Evolutionary conservation across 2,113 vertebrate genomes (phyloP).

Genomic region (Sardina pilchardus): DNA sequence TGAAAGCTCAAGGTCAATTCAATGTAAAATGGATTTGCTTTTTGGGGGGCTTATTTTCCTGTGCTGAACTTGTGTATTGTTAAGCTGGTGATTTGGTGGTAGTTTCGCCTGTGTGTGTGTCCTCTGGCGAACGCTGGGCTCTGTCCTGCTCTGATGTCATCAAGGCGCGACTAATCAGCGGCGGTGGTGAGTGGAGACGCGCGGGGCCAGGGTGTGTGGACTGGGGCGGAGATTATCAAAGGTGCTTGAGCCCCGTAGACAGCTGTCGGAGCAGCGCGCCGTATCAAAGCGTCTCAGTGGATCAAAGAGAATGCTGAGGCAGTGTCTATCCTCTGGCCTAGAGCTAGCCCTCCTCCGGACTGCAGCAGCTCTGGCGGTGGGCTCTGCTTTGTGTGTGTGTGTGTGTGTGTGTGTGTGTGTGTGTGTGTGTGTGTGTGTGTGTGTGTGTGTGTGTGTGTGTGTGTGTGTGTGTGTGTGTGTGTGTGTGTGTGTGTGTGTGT

Average conservation of each 20-base stretch:
- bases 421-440: neutral
- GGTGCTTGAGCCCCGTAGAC: neutral
- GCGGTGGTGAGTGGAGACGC: neutral
- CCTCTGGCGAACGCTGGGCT: neutral
- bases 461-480: neutral
- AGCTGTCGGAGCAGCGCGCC: neutral
- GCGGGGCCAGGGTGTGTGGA: conserved; percentile 20
- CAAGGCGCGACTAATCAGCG: neutral
- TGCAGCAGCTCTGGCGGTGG: neutral
- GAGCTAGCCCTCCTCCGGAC: neutral
- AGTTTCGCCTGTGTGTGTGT: neutral
- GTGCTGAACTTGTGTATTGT: neutral
- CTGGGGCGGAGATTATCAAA: conserved; percentile 13
- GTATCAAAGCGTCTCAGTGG: conserved; percentile 42
- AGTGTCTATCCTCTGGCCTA: neutral
- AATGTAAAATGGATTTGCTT: neutral
- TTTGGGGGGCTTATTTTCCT: neutral
- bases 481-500: neutral
- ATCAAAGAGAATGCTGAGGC: conserved; percentile 43
- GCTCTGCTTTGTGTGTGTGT: neutral
- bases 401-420: neutral
- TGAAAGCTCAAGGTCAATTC: neutral
- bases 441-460: neutral
- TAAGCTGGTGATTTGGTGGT: neutral
- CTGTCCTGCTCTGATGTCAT: neutral